A percentile compares a stretch with the other conserved stretches of the same genome.
These are phyloP conservation scores for Crocidura indochinensis DNA, from an alignment of 2,797 vertebrate species.

Conservation along the genomic window DNA sequence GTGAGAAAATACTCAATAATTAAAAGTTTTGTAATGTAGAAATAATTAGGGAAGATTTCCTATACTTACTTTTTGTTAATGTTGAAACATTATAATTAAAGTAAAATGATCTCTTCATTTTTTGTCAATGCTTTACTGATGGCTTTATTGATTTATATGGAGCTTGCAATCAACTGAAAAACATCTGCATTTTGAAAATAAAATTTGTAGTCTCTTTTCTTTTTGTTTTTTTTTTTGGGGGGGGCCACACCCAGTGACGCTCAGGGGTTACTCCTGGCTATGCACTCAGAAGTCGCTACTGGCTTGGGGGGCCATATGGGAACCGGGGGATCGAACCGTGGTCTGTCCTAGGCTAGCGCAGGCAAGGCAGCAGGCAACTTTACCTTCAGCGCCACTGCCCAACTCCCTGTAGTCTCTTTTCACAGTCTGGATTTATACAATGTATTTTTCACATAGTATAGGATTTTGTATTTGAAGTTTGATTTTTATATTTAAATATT, in stretches of 20 bases:
- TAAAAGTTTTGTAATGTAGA: conserved; percentile 32
- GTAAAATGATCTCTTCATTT: conserved; percentile 24
- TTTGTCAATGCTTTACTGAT: conserved; percentile 27
- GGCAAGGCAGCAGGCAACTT: too few species aligned
- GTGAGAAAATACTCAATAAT: not conserved
- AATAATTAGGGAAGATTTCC: conserved; percentile 7
- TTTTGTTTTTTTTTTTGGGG: too few species aligned
- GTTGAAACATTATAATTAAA: conserved; percentile 63
- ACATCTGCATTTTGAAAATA: conserved; percentile 5
- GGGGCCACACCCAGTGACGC: too few species aligned
- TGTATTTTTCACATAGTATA: conserved; percentile 1
- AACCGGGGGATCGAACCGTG: too few species aligned
- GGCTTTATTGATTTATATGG: conserved; percentile 55
- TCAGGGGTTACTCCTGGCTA: too few species aligned
- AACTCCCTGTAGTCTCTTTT: not conserved
- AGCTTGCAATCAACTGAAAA: conserved; percentile 40
- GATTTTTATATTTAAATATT: not conserved
- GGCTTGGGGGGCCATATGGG: too few species aligned
- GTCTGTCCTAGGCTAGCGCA: too few species aligned
- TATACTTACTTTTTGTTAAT: conserved; percentile 33
- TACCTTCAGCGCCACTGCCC: too few species aligned
- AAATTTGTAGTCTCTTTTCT: not conserved
- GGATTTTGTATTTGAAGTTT: conserved; percentile 47
- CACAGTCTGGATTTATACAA: conserved; percentile 5
- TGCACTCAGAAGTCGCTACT: too few species aligned